These are phyloP conservation scores for Homalodisca vitripennis DNA, from an alignment of 1,140 invertebrate genomes.

Conservation along the genomic window DNA sequence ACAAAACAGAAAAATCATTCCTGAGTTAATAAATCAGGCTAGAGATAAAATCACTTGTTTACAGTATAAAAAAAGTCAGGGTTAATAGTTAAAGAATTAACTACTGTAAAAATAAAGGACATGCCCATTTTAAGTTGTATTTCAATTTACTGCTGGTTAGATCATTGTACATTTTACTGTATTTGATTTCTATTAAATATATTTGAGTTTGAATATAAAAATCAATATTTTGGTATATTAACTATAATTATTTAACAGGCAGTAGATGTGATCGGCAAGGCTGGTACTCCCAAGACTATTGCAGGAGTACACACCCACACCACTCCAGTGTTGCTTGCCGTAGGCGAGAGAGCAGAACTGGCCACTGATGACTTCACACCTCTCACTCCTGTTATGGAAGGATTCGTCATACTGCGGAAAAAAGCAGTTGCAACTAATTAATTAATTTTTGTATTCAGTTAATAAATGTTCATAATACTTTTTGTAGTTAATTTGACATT, in stretches of 20 bases:
- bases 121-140: no score
- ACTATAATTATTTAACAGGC: constrained; percentile 69
- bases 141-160: no score
- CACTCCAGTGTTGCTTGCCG: constrained; percentile 94
- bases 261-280: constrained; percentile 98
- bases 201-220: no score
- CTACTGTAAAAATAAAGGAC: no score
- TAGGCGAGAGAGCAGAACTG: constrained; percentile 96
- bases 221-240: constrained; percentile 6
- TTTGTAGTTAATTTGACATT: no score
- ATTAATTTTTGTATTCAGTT: not conserved
- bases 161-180: no score
- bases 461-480: not conserved
- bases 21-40: no score
- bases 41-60: no score
- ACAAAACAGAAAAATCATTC: no score
- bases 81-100: no score
- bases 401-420: constrained; percentile 97
- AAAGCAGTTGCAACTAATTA: constrained; percentile 7
- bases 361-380: constrained; percentile 97
- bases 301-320: constrained; percentile 99
- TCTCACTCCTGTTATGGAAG: constrained; percentile 96
- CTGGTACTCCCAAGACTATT: constrained; percentile 99
- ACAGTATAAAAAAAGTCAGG: no score
- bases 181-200: no score